Conservation (phyloP, 64 coral and sea anemone species). For the Orbicella faveolata region DNA sequence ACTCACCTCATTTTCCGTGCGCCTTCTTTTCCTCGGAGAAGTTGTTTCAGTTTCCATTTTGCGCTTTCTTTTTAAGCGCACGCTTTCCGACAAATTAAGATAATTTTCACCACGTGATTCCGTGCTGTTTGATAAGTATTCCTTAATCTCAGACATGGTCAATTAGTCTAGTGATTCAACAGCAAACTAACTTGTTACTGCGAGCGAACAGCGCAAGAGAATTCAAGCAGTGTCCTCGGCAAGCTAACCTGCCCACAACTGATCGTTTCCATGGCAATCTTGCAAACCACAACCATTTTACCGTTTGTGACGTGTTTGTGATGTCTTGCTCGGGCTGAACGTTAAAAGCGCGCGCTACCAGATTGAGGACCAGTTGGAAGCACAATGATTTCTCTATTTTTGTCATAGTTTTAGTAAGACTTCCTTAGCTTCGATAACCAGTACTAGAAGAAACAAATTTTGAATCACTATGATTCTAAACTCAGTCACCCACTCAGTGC, state of each 20-base stretch:
- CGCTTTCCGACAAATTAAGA: background rate
- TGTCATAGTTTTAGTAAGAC: too few relatives aligned
- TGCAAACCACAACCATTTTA: background rate
- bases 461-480: too few relatives aligned
- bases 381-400: too few relatives aligned
- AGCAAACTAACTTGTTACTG: background rate
- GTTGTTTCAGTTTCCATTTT: background rate
- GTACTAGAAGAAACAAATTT: too few relatives aligned
- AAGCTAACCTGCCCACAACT: background rate
- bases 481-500: too few relatives aligned
- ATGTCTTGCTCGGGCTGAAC: background rate
- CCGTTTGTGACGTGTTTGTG: background rate
- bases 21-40: background rate
- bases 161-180: too few relatives aligned
- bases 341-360: too few relatives aligned
- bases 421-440: too few relatives aligned
- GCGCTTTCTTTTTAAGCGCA: conserved; percentile 1
- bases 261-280: background rate
- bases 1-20: background rate
- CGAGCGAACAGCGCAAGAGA: background rate
- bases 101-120: background rate
- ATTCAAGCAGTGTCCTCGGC: background rate
- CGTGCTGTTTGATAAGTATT: background rate
- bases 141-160: background rate
- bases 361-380: too few relatives aligned